Conservation (phyloP, 2,797 vertebrate genomes). For the Antennarius maculatus region DNA sequence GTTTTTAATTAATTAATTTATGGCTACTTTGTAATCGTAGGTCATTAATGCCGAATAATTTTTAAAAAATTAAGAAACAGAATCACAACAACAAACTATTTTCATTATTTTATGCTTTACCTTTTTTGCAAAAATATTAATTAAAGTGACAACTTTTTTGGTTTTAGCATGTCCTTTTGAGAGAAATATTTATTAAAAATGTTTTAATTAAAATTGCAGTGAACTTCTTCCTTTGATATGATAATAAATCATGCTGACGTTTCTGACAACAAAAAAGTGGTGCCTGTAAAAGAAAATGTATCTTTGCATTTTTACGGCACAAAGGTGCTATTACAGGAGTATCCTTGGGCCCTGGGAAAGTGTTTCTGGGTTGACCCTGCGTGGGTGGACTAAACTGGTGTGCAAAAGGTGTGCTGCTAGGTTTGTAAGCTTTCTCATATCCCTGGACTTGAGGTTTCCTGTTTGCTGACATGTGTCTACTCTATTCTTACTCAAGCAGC, state of each 20-base stretch:
- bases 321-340: slow-evolving; percentile 37
- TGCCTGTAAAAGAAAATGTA: slow-evolving; percentile 64
- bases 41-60: background rate
- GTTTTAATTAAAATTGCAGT: slow-evolving; percentile 68
- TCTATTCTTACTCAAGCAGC: background rate
- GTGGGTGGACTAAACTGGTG: slow-evolving; percentile 41
- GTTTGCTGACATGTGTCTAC: slow-evolving; percentile 21
- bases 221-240: slow-evolving; percentile 54
- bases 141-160: slow-evolving; percentile 45
- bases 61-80: slow-evolving; percentile 25
- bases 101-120: slow-evolving; percentile 17
- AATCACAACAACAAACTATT: slow-evolving; percentile 37
- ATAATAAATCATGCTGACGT: slow-evolving; percentile 64
- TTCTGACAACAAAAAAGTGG: slow-evolving; percentile 47
- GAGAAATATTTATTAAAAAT: slow-evolving; percentile 51
- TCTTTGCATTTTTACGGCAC: slow-evolving; percentile 57
- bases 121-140: slow-evolving; percentile 41
- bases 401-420: slow-evolving; percentile 25
- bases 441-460: slow-evolving; percentile 17
- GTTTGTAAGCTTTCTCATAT: slow-evolving; percentile 27
- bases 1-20: background rate
- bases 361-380: slow-evolving; percentile 39
- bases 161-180: slow-evolving; percentile 33
- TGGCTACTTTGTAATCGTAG: slow-evolving; percentile 15
- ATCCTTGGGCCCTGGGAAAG: slow-evolving; percentile 16